Conservation (phyloP, 2,797 vertebrate species). For the Strix occidentalis region DNA sequence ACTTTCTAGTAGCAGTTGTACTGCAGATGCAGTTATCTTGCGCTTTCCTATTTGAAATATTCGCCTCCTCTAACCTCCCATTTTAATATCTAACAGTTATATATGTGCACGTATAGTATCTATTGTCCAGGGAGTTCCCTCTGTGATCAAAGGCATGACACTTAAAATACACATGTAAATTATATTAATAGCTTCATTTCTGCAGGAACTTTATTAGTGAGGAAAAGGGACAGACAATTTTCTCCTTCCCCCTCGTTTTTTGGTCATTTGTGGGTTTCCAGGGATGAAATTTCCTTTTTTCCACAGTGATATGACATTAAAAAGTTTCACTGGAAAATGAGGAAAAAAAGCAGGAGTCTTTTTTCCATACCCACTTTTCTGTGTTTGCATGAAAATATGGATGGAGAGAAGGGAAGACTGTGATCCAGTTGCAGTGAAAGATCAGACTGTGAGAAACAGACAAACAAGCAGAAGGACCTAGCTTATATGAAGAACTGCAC, state of each 20-base stretch:
- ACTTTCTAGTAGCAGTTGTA: background rate
- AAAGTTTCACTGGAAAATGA: background rate
- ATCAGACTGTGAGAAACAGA: background rate
- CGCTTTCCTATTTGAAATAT: background rate
- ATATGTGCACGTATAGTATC: background rate
- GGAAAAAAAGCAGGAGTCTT: background rate
- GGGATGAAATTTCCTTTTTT: background rate
- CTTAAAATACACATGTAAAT: background rate
- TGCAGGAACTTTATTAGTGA: background rate
- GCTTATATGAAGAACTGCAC: background rate
- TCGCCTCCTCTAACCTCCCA: background rate
- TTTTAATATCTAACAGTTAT: background rate
- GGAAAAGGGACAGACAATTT: background rate
- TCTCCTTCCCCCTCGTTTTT: background rate
- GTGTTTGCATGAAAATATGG: background rate
- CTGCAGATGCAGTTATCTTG: background rate
- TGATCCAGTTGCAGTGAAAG: background rate
- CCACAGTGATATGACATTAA: fast-evolving
- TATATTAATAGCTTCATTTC: background rate
- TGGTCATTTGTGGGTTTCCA: background rate
- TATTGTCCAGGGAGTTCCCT: background rate
- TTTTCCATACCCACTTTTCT: background rate
- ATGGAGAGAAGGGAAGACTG: background rate
- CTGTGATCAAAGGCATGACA: background rate
- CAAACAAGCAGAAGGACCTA: background rate